A percentile compares a stretch with the other conserved stretches of the same genome.
Evolutionary conservation across 2,113 vertebrate genomes (phyloP).

Genomic region (Ceyx melanurus): DNA sequence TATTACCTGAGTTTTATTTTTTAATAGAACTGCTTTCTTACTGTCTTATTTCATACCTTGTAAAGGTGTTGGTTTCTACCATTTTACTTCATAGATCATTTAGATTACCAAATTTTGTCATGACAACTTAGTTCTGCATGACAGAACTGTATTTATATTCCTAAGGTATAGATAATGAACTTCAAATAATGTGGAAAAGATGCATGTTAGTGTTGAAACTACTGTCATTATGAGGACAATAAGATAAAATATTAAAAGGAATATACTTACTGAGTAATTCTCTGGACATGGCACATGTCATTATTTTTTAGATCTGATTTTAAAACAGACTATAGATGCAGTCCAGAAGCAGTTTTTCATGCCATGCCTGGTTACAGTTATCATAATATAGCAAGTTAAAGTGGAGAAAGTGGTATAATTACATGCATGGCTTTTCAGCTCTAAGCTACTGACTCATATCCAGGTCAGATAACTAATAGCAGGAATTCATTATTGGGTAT

Average conservation of each 20-base stretch:
- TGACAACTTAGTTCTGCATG: background rate
- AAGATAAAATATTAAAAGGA: background rate
- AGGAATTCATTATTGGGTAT: background rate
- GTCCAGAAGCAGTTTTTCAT: background rate
- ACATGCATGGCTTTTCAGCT: constrained; percentile 18
- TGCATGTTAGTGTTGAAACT: background rate
- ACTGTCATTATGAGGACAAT: background rate
- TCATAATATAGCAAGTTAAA: background rate
- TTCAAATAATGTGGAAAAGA: background rate
- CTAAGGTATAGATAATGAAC: background rate
- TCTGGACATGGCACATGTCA: background rate
- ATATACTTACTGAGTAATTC: background rate
- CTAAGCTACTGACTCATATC: constrained; percentile 23
- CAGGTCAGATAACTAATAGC: background rate
- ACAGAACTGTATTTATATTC: background rate
- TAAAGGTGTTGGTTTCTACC: background rate
- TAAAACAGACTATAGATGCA: background rate
- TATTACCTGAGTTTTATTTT: constrained; percentile 62
- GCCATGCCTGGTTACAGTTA: background rate
- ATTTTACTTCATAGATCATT: constrained; percentile 43
- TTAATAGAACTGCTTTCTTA: constrained; percentile 53
- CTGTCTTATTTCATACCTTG: background rate
- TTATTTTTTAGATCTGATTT: background rate
- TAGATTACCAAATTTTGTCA: background rate
- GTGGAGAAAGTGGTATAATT: background rate